Evolutionary conservation across 2,113 vertebrate species (phyloP), one percentile per base, ranked within the genome.

Genomic region (Maccullochella peelii): DNA sequence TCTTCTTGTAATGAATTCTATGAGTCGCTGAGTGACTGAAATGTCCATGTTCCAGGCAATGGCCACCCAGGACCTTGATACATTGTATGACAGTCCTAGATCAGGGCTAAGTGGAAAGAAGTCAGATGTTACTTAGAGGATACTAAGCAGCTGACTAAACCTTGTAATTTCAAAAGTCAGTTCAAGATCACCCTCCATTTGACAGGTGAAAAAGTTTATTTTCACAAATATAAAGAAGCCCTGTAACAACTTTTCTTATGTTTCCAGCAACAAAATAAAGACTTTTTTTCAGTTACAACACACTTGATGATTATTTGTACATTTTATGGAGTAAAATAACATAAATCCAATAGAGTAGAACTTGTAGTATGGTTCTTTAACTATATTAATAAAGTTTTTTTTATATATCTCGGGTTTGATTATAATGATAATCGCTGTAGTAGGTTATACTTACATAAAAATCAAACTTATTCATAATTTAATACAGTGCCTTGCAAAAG

Each of bases 271-370:
- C 27, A 50, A 61, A 79, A 71, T 49, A 59, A 49, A 70, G 27
- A 49, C 12, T 7, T 67, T n/a, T 25, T 63, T 67, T 16, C 5
- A 21, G 6, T n/a, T 2, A 66, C 20, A 66, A 67, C 14, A 25
- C 30, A 25, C 30, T 33, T 40, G 9, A 9, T 62, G n/a, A 40
- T 44, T 50, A 49, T 59, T 79, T 71, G 40, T 49, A 59, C 20
- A 47, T 59, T 75, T 70, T 18, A 77, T 30, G 33, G 8, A 78
- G 38, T 59, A 70, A 79, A 69, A 68, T 8, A 68, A 67, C 1
- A 63, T 23, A 40, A 61, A 9, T 36, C 14, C 15, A 25, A 58
- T 14, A 40, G 9, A 38, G 47, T 21, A 8, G 44, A 47, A 27
- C 33, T 40, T 52, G 30, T 40, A 12, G 54, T 62, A 18, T 14